Percentiles rank a stretch among this genome's conserved stretches.
Conservation (phyloP, 1,140 invertebrate genomes). For the Andrena cerasifolii region DNA sequence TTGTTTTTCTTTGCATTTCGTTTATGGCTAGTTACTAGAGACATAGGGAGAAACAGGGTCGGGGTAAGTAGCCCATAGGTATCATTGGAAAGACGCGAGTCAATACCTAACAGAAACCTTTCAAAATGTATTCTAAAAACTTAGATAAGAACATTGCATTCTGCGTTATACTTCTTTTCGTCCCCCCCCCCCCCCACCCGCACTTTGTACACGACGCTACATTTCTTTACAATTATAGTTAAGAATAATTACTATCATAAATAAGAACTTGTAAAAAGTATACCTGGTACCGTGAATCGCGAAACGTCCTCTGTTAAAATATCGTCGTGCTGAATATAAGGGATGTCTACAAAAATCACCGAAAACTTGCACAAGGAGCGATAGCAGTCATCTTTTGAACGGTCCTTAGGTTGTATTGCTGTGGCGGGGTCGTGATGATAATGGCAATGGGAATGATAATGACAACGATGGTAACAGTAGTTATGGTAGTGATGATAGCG, state of each 20-base stretch:
- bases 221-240: conserved; percentile 64
- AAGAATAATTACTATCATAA: conserved; percentile 76
- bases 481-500: conserved; percentile 66
- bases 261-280: conserved; percentile 80
- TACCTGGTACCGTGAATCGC: conserved; percentile 71
- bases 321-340: conserved; percentile 59
- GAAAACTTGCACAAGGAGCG: conserved; percentile 67
- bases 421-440: conserved; percentile 53
- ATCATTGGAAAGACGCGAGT: conserved; percentile 50
- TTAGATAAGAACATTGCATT: conserved; percentile 69
- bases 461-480: conserved; percentile 66
- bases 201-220: conserved; percentile 69
- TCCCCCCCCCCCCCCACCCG: too few species aligned
- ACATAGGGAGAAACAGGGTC: conserved; percentile 29
- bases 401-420: conserved; percentile 66
- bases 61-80: conserved; percentile 49
- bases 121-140: conserved; percentile 70
- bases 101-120: conserved; percentile 58
- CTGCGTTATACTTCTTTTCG: conserved; percentile 45
- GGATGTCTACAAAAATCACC: conserved; percentile 74
- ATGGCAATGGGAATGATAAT: conserved; percentile 62
- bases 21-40: conserved; percentile 62
- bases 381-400: conserved; percentile 64
- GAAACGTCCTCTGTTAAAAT: conserved; percentile 71
- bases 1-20: conserved; percentile 33